These are phyloP conservation scores for Bruchidius siliquastri DNA, from an alignment of 2,888 invertebrate genomes.

Conservation along the genomic window DNA sequence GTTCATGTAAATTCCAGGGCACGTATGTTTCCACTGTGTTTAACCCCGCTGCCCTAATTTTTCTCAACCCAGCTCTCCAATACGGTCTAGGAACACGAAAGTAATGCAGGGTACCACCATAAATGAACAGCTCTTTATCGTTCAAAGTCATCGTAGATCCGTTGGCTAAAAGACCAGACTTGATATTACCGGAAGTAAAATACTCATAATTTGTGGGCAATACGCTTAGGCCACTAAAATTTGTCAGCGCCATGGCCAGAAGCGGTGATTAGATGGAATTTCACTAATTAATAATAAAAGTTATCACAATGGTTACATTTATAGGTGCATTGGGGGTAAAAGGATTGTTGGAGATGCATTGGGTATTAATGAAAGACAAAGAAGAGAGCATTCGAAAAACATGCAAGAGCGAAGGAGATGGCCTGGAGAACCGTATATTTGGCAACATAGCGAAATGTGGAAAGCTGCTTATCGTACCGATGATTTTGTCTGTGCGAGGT, in stretches of 20 bases:
- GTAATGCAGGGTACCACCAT: constrained; percentile 69
- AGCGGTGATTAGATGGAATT: too few relatives aligned
- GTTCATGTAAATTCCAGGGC: constrained; percentile 87
- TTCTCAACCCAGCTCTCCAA: constrained; percentile 75
- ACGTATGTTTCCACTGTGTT: constrained; percentile 83
- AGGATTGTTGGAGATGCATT: too few relatives aligned
- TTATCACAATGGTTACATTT: too few relatives aligned
- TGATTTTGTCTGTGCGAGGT: too few relatives aligned
- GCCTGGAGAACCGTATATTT: too few relatives aligned
- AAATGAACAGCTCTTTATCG: constrained; percentile 44
- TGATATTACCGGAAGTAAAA: constrained; percentile 44
- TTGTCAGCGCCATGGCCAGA: neutral
- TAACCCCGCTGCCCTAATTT: constrained; percentile 77
- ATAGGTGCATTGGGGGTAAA: too few relatives aligned
- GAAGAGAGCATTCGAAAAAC: too few relatives aligned
- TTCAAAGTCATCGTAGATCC: constrained; percentile 43
- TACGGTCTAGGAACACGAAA: constrained; percentile 73
- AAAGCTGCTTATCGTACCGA: too few relatives aligned
- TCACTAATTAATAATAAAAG: too few relatives aligned
- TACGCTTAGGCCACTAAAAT: constrained; percentile 35
- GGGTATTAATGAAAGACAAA: too few relatives aligned
- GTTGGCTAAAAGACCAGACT: constrained; percentile 30
- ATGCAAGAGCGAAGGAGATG: too few relatives aligned
- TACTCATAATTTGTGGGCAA: constrained; percentile 47
- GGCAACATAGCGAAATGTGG: too few relatives aligned